phyloP scores from a whole-genome alignment of 2,113 vertebrate species.

The Calypte anna region DNA sequence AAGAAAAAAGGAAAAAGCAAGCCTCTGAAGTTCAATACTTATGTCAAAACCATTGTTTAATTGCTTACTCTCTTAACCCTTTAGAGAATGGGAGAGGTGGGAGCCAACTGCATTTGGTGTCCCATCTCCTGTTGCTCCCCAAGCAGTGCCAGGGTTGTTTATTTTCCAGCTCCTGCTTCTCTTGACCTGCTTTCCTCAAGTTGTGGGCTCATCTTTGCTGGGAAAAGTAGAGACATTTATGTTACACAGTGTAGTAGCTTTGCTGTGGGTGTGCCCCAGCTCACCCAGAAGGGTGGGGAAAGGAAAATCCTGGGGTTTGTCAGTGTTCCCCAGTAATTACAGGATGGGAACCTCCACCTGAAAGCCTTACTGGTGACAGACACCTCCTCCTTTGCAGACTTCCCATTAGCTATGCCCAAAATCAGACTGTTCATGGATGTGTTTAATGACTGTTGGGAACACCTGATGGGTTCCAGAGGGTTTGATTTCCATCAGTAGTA shows the following conservation, averaged over 20 bases:
- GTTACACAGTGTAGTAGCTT: rapidly evolving
- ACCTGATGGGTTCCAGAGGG: neutral
- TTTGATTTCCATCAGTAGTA: neutral
- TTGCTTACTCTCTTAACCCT: slow-evolving; percentile 71
- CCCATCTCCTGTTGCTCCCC: neutral
- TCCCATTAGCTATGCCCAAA: neutral
- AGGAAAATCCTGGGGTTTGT: neutral
- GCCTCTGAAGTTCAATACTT: slow-evolving; percentile 74
- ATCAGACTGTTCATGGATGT: neutral
- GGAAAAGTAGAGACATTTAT: rapidly evolving
- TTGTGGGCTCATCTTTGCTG: neutral
- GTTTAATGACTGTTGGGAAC: neutral
- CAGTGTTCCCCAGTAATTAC: neutral
- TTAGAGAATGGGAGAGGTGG: neutral
- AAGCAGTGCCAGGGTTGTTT: rapidly evolving
- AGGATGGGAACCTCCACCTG: neutral
- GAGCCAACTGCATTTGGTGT: neutral
- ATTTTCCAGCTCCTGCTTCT: neutral
- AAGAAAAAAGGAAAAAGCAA: slow-evolving; percentile 51
- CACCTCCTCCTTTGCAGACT: neutral
- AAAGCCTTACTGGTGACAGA: neutral
- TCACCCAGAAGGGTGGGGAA: neutral
- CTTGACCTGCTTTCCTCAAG: neutral
- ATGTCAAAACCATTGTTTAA: slow-evolving; percentile 74
- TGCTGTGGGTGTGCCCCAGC: rapidly evolving